phyloP scores from a whole-genome alignment of 2,113 vertebrate species.

The Benitochromis conjunctus region DNA sequence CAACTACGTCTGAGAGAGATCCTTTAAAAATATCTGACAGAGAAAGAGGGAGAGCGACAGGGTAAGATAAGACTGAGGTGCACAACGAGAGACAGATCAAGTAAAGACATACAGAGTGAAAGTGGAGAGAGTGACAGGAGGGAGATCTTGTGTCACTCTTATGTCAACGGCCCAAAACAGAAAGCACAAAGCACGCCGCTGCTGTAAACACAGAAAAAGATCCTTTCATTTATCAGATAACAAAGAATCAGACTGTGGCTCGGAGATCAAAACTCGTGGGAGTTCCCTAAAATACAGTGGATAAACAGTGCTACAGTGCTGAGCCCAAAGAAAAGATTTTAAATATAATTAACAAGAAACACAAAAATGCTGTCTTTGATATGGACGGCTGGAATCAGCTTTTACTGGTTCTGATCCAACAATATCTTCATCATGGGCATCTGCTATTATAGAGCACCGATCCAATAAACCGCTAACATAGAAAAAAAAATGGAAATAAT shows the following conservation, averaged over 20 bases:
- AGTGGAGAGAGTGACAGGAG: neutral
- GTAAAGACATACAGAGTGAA: neutral
- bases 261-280: neutral
- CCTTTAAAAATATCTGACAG: neutral
- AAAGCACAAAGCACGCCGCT: neutral
- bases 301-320: neutral
- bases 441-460: no score
- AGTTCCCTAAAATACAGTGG: neutral
- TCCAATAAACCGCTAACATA: no score
- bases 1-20: neutral
- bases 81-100: neutral
- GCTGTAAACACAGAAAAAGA: neutral
- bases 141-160: neutral
- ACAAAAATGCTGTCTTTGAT: neutral
- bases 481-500: no score
- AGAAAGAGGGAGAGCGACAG: neutral
- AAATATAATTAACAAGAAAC: neutral
- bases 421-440: neutral
- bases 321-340: neutral
- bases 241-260: neutral
- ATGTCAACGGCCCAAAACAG: neutral
- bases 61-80: neutral
- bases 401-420: neutral
- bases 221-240: neutral
- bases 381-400: neutral